A percentile compares a stretch with the other conserved stretches of the same genome.
Evolutionary conservation across 2,797 vertebrate species (phyloP).

Genomic region (Cephalopachus bancanus): DNA sequence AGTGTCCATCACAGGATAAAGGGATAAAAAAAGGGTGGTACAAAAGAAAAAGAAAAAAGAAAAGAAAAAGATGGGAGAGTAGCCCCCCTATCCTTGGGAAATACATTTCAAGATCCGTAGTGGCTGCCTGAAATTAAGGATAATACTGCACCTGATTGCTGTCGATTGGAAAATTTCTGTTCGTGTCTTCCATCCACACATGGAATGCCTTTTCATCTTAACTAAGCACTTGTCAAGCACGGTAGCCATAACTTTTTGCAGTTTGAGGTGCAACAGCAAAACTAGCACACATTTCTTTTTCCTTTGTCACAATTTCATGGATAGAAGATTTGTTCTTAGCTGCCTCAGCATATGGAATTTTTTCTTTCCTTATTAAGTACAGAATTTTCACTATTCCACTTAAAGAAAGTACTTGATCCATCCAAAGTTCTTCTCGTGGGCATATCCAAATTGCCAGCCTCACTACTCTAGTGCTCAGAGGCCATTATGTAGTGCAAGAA

Average conservation of each 20-base stretch:
- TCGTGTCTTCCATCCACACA: neutral
- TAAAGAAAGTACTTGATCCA: neutral
- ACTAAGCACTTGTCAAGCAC: neutral
- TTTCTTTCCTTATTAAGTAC: neutral
- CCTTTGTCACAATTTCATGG: too few species aligned
- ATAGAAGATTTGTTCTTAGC: too few species aligned
- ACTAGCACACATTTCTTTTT: too few species aligned
- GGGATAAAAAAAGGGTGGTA: neutral
- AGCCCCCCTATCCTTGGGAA: too few species aligned
- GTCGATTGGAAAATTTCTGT: neutral
- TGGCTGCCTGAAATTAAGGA: neutral
- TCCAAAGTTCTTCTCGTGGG: neutral
- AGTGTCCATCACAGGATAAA: neutral
- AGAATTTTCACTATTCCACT: neutral
- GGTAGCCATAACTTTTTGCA: neutral
- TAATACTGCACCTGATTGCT: neutral
- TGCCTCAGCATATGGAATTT: neutral
- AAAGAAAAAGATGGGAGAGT: too few species aligned
- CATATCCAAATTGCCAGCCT: neutral
- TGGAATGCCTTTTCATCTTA: neutral
- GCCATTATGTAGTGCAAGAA: neutral
- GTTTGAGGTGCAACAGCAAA: neutral
- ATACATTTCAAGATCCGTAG: neutral
- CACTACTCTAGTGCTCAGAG: neutral
- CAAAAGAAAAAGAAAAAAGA: too few species aligned